Evolutionary conservation across 1,140 invertebrate species (phyloP).

Genomic region (Oryctes rhinoceros): DNA sequence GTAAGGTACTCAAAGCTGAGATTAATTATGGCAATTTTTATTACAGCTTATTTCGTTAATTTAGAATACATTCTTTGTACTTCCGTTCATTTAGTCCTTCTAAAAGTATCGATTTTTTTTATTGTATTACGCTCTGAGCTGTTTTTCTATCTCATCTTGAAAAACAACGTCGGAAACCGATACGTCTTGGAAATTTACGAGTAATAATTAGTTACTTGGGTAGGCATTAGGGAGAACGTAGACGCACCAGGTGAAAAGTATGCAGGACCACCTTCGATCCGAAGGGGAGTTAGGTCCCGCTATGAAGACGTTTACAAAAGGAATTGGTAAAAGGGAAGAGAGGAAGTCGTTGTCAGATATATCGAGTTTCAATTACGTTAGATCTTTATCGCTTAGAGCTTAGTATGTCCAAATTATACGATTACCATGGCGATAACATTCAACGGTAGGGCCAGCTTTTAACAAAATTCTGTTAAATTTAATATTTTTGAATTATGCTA

Average conservation of each 20-base stretch:
- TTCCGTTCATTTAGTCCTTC: too few relatives aligned
- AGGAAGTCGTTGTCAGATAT: slow-evolving; percentile 32
- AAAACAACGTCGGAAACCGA: not conserved
- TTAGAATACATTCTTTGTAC: too few relatives aligned
- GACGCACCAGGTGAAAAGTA: slow-evolving; percentile 28
- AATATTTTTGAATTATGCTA: too few relatives aligned
- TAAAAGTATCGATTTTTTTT: not conserved
- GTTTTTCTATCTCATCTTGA: not conserved
- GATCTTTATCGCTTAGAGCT: slow-evolving; percentile 4
- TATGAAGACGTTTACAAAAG: slow-evolving; percentile 36
- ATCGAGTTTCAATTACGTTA: slow-evolving; percentile 36
- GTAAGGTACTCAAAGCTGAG: too few relatives aligned
- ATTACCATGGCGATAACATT: not conserved
- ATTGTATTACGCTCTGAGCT: not conserved
- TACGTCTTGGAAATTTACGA: slow-evolving; percentile 39
- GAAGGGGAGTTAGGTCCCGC: not conserved
- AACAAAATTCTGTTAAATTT: too few relatives aligned
- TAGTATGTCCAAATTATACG: slow-evolving; percentile 16
- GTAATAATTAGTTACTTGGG: slow-evolving; percentile 26
- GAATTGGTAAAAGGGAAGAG: not conserved
- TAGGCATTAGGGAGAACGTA: not conserved
- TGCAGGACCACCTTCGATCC: slow-evolving; percentile 22
- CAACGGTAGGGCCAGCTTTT: too few relatives aligned
- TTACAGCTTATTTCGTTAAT: too few relatives aligned
- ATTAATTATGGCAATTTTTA: too few relatives aligned